Conservation (phyloP, 2,797 vertebrate genomes). For the Gallinago nigripennis region DNA sequence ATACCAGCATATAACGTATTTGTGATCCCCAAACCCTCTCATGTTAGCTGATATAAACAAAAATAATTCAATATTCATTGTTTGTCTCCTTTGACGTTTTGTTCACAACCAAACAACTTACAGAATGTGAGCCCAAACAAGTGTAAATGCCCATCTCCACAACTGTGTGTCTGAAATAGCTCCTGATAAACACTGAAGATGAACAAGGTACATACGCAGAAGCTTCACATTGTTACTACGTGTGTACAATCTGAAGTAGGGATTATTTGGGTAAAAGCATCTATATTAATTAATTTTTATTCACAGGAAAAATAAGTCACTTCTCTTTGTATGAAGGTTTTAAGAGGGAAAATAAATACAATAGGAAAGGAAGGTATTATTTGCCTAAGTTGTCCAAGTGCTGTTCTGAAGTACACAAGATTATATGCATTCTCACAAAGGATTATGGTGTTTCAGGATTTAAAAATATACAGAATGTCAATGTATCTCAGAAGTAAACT, state of each 20-base stretch:
- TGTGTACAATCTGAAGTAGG: neutral
- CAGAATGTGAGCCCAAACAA: neutral
- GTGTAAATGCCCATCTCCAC: neutral
- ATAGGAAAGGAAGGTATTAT: neutral
- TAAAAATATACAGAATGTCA: neutral
- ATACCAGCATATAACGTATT: neutral
- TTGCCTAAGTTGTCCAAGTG: neutral
- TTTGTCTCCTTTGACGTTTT: neutral
- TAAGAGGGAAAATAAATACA: neutral
- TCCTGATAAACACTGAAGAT: neutral
- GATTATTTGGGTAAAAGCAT: neutral
- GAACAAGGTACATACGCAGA: neutral
- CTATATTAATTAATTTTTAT: neutral
- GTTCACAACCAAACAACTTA: neutral
- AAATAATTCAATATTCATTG: neutral
- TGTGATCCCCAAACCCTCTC: neutral
- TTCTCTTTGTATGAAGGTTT: neutral
- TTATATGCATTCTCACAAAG: fast-evolving
- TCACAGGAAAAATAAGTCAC: neutral
- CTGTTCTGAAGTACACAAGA: neutral
- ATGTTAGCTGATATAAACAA: neutral
- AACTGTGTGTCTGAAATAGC: neutral
- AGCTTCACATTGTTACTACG: fast-evolving
- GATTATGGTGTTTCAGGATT: neutral
- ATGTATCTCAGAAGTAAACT: neutral